These are phyloP conservation scores for Antechinus stuartii DNA, from an alignment of 2,113 vertebrate genomes.

Conservation along the genomic window DNA sequence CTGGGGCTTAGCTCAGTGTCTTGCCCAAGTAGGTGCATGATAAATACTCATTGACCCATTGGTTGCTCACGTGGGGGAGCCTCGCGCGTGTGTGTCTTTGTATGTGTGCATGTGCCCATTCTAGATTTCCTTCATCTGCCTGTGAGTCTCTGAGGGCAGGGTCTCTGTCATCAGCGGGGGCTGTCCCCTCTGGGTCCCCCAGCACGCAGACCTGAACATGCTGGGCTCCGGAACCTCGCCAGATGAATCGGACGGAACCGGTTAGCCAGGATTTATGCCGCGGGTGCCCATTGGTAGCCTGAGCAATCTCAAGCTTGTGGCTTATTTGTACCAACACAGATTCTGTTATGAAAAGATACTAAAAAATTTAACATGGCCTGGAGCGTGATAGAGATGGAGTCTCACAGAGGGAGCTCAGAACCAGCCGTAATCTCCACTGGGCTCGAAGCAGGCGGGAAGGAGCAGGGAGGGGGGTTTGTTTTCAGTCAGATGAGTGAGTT, in stretches of 20 bases:
- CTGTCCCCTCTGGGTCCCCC: too few relatives aligned
- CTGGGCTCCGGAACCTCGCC: background rate
- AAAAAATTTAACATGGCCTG: constrained; percentile 42
- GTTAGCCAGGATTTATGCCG: background rate
- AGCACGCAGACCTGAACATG: background rate
- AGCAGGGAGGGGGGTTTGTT: background rate
- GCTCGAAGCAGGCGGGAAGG: background rate
- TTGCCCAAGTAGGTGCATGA: background rate
- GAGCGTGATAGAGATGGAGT: background rate
- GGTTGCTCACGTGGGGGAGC: background rate
- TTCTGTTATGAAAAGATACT: constrained; percentile 62
- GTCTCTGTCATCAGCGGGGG: background rate
- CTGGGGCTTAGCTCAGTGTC: background rate
- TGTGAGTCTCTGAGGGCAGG: background rate
- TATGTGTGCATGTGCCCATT: too few relatives aligned
- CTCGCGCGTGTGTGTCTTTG: background rate
- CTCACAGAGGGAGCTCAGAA: background rate
- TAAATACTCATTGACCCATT: background rate
- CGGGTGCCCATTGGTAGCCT: constrained; percentile 60
- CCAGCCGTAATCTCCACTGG: background rate
- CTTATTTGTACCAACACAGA: constrained; percentile 50
- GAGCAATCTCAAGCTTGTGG: constrained; percentile 56
- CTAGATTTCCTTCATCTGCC: background rate
- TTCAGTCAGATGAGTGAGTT: background rate
- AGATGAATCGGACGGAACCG: background rate